These are phyloP conservation scores for Neotragus moschatus DNA, from an alignment of 2,113 vertebrate species.

Conservation along the genomic window DNA sequence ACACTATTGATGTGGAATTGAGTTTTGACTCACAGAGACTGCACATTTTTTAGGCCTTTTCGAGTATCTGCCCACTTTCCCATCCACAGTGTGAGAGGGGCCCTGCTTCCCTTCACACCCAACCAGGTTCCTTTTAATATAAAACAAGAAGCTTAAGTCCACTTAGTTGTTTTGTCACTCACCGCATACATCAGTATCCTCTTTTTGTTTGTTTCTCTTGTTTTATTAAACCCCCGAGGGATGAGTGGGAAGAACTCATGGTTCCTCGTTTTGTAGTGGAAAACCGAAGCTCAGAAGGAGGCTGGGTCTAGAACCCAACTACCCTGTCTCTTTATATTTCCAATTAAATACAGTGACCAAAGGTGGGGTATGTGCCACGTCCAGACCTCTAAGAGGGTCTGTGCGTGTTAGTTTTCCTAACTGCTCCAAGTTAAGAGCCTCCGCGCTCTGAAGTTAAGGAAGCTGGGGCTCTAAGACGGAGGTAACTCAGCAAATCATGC, in stretches of 20 bases:
- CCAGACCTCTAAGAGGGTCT: neutral
- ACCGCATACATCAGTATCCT: no score
- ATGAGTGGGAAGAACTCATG: neutral
- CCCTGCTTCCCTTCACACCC: neutral
- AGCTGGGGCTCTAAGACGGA: neutral
- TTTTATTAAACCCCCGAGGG: neutral
- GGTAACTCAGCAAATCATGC: rapidly evolving
- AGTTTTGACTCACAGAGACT: rapidly evolving
- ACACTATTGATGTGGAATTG: rapidly evolving
- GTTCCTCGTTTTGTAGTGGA: neutral
- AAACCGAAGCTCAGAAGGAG: neutral
- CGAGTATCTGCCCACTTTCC: neutral
- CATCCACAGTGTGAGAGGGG: neutral
- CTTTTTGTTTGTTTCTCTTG: neutral
- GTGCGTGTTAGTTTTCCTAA: no score
- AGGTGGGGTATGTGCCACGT: rapidly evolving
- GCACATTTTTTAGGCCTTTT: neutral
- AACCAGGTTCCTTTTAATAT: neutral
- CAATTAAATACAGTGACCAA: rapidly evolving
- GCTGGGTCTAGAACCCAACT: neutral
- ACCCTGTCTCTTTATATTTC: neutral
- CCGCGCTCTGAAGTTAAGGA: rapidly evolving
- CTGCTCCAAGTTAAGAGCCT: neutral
- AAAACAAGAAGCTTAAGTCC: neutral
- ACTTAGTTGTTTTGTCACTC: neutral